Base-by-base conservation (phyloP, 2,888 invertebrate genomes). In the Mesorhabditis belari region DNA sequence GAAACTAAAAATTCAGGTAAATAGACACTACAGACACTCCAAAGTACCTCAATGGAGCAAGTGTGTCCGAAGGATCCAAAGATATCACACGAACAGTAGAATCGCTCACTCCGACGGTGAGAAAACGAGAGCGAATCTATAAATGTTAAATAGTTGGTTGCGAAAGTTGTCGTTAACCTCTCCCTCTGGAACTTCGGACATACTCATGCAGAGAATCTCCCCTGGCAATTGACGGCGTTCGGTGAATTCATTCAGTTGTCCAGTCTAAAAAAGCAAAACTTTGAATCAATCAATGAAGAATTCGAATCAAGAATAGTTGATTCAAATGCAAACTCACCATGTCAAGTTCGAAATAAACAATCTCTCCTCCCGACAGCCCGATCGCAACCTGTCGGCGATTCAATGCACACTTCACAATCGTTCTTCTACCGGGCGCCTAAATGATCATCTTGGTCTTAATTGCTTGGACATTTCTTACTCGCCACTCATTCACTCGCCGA, bases 271-370 rank as follows among this genome's bases (percentile, higher is more conserved):
- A n/a, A n/a, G n/a, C n/a, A n/a, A n/a, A n/a, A n/a, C n/a, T n/a
- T n/a, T n/a, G n/a, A n/a, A n/a, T n/a, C n/a, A n/a, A n/a, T n/a
- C n/a, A 12, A 51, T 51, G n/a, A n/a, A 19, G 51, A 12, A n/a
- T 51, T 51, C 3, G 12, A 2, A 21, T 23, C 23, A n/a, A 19
- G 12, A 12, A n/a, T n/a, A 51, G 12, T 12, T 19, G 12, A 28
- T 12, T 26, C 12, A 58, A 55, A 58, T 24, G 29, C 17, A 63
- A 55, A 86, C 90, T 88, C 87, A 94, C 93, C 73, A 92, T 90
- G 83, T 98, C 96, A 93, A 98, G 92, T 86, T 98, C 96, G 82
- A 98, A 98, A 85, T 96, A 98, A 51, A 98, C 94, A 64, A 99
- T 85, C 85, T 98, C 98, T 17, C 73, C 75, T 2, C 56, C 35